phyloP scores from a whole-genome alignment of 92 coral and sea anemone genomes.

The Epizoanthus fatuus region DNA sequence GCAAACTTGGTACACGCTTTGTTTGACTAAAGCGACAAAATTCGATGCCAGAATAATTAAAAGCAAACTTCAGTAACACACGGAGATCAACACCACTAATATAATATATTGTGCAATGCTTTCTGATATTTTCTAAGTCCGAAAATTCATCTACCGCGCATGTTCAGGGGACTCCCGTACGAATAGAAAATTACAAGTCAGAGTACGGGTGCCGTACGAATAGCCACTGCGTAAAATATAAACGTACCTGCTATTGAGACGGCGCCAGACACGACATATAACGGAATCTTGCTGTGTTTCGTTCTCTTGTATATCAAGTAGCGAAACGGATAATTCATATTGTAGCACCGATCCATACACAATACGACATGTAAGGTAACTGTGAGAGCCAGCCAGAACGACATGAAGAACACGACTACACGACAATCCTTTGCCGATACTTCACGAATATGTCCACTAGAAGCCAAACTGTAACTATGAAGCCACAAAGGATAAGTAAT shows the following conservation, averaged over 20 bases:
- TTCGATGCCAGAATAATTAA: too few relatives aligned
- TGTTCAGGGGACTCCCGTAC: too few relatives aligned
- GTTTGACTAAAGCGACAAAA: too few relatives aligned
- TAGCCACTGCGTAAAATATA: too few relatives aligned
- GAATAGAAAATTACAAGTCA: too few relatives aligned
- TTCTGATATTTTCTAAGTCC: too few relatives aligned
- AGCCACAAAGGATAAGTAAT: slow-evolving; percentile 21
- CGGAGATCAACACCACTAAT: too few relatives aligned
- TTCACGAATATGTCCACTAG: neutral
- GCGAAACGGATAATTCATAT: slow-evolving; percentile 28
- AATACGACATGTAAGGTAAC: slow-evolving; percentile 8
- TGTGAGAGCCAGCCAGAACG: neutral
- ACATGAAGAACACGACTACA: slow-evolving; percentile 8
- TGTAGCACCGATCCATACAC: slow-evolving; percentile 21
- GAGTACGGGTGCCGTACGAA: too few relatives aligned
- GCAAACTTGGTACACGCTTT: too few relatives aligned
- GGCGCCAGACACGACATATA: neutral
- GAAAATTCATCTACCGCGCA: too few relatives aligned
- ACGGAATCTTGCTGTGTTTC: slow-evolving; percentile 19
- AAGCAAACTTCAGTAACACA: too few relatives aligned
- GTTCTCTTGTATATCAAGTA: slow-evolving; percentile 31
- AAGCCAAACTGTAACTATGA: neutral
- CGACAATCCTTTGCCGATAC: slow-evolving; percentile 1
- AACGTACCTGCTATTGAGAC: slow-evolving; percentile 16
- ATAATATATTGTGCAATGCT: too few relatives aligned